phyloP scores from a whole-genome alignment of 2,797 vertebrate genomes.

The Spatula versicolor region DNA sequence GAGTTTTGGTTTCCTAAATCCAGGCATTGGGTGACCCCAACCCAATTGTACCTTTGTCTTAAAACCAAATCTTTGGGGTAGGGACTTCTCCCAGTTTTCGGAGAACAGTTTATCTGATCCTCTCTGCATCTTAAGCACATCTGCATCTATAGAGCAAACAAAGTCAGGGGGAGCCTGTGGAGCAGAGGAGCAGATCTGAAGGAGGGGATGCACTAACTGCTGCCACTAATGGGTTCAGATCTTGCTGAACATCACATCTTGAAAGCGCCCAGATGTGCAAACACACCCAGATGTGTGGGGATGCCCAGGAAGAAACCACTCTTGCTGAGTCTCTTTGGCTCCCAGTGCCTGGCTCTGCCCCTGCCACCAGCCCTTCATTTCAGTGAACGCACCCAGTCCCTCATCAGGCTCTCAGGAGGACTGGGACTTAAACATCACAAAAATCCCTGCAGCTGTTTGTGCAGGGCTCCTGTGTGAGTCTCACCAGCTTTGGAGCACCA shows the following conservation, averaged over 20 bases:
- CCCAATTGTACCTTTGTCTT: not conserved
- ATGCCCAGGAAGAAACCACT: not conserved
- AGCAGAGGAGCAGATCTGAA: not conserved
- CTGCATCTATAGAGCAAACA: not conserved
- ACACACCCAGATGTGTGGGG: not conserved
- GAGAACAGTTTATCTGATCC: not conserved
- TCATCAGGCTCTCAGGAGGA: conserved; percentile 11
- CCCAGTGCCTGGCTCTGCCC: rapidly evolving
- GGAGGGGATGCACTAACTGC: rapidly evolving
- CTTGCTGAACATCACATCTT: not conserved
- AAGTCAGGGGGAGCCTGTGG: not conserved
- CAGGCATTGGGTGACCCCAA: not conserved
- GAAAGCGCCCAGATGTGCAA: not conserved
- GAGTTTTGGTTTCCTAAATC: not conserved
- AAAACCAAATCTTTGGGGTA: rapidly evolving
- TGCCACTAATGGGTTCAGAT: not conserved
- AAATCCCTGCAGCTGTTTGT: conserved; percentile 21
- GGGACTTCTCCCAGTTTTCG: not conserved
- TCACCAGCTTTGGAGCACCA: not conserved
- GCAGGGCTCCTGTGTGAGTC: not conserved
- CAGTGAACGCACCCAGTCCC: not conserved
- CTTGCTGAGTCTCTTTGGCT: not conserved
- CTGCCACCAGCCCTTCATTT: not conserved
- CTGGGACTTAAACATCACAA: conserved; percentile 30
- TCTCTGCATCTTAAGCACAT: not conserved